Percentiles rank a stretch among this genome's conserved stretches.
phyloP scores from a whole-genome alignment of 2,113 vertebrate genomes.

The Burhinus oedicnemus region DNA sequence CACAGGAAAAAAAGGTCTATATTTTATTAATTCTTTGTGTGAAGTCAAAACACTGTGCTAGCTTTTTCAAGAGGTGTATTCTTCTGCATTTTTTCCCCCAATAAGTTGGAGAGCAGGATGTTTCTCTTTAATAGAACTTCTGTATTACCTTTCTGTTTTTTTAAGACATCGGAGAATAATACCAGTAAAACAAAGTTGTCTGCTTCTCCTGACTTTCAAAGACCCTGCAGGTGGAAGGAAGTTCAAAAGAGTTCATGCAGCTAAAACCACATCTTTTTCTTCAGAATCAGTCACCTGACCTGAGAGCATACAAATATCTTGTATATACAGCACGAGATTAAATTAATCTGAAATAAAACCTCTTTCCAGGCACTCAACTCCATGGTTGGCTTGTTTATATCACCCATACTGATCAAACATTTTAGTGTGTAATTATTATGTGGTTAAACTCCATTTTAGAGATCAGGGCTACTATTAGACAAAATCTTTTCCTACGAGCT shows the following conservation, averaged over 20 bases:
- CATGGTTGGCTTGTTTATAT: neutral
- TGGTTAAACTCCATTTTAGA: conserved; percentile 31
- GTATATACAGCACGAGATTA: neutral
- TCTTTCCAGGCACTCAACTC: neutral
- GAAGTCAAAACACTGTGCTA: neutral
- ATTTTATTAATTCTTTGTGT: neutral
- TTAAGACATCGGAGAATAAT: neutral
- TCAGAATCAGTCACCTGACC: neutral
- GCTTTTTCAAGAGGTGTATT: neutral
- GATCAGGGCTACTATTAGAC: conserved; percentile 50
- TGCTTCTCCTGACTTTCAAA: conserved; percentile 27
- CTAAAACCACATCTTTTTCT: conserved; percentile 27
- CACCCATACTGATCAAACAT: neutral
- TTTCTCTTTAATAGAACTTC: neutral
- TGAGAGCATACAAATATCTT: neutral
- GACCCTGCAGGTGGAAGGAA: conserved; percentile 35
- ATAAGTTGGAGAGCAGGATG: neutral
- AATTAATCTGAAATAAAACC: conserved; percentile 29
- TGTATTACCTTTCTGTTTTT: neutral
- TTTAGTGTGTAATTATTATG: conserved; percentile 42
- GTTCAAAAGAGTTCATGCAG: conserved; percentile 51
- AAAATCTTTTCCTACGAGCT: conserved; percentile 59
- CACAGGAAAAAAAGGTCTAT: neutral
- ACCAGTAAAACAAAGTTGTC: neutral
- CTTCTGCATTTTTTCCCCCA: neutral